Conservation (phyloP, 2,888 invertebrate genomes). For the Eupithecia vulgata region DNA sequence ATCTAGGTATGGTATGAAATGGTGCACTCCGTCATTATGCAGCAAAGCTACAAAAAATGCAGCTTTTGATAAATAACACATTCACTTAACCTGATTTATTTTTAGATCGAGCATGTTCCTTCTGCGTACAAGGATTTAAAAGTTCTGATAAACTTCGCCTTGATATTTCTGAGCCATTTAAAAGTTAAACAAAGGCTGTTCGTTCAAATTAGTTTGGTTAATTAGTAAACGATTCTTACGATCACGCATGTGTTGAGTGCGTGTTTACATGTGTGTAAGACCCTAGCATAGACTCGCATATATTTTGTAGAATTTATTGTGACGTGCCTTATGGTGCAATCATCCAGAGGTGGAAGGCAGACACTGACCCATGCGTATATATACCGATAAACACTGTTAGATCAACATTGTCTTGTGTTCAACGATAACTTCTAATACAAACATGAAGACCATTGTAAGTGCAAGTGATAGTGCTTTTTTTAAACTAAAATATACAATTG, state of each 20-base stretch:
- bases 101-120: neutral
- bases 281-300: conserved; percentile 58
- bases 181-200: conserved; percentile 14
- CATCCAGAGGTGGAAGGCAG: conserved; percentile 74
- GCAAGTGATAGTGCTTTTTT: conserved; percentile 63
- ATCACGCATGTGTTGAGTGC: conserved; percentile 58
- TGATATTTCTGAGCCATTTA: conserved; percentile 15
- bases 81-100: neutral
- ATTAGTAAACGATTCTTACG: conserved; percentile 52
- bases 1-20: neutral
- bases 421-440: conserved; percentile 69
- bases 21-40: neutral
- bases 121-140: neutral
- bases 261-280: conserved; percentile 49
- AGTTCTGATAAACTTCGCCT: conserved; percentile 10
- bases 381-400: conserved; percentile 76
- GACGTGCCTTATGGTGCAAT: conserved; percentile 75
- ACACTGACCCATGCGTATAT: conserved; percentile 72
- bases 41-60: conserved; percentile 1
- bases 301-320: conserved; percentile 74
- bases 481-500: conserved; percentile 29
- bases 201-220: conserved; percentile 31
- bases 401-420: conserved; percentile 79
- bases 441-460: conserved; percentile 81
- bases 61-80: neutral